Percentiles rank a stretch among this genome's conserved stretches.
phyloP scores from a whole-genome alignment of 30 jellyfish, hydroid and myxozoan species.

The Nemopilema nomurai region DNA sequence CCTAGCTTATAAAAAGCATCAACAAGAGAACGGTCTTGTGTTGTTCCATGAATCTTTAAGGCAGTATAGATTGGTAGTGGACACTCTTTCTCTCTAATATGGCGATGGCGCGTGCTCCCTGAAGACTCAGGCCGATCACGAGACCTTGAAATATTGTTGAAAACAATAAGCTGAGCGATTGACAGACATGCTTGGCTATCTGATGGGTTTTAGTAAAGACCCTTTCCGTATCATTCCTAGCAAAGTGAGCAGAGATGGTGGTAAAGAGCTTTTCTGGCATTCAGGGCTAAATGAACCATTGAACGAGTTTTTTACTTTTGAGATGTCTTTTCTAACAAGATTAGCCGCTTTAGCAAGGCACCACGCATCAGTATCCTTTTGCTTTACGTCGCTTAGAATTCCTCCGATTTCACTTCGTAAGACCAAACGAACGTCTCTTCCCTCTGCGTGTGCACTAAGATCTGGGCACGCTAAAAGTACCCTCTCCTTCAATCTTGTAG shows the following conservation, averaged over 20 bases:
- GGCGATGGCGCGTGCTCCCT: not conserved
- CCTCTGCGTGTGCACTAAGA: too few species aligned
- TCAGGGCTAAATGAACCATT: not conserved
- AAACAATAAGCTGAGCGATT: not conserved
- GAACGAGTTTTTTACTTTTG: not conserved
- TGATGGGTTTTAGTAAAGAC: not conserved
- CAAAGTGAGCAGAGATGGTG: not conserved
- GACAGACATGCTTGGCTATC: not conserved
- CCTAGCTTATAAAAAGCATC: conserved; percentile 43
- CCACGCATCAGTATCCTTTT: not conserved
- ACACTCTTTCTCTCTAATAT: not conserved
- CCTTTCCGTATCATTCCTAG: not conserved
- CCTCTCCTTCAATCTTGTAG: too few species aligned
- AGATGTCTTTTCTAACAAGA: not conserved
- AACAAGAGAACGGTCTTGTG: not conserved
- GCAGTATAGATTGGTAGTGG: not conserved
- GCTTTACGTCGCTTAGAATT: not conserved
- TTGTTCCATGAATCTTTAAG: not conserved
- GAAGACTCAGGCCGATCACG: not conserved
- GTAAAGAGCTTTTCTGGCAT: not conserved
- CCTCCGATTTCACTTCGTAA: too few species aligned
- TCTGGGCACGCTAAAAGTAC: too few species aligned
- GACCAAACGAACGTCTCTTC: too few species aligned
- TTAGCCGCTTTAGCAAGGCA: not conserved
- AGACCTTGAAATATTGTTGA: too few species aligned